Percentiles rank a stretch among this genome's conserved stretches.
phyloP scores from a whole-genome alignment of 2,797 vertebrate species.

The Brotogeris chrysoptera region DNA sequence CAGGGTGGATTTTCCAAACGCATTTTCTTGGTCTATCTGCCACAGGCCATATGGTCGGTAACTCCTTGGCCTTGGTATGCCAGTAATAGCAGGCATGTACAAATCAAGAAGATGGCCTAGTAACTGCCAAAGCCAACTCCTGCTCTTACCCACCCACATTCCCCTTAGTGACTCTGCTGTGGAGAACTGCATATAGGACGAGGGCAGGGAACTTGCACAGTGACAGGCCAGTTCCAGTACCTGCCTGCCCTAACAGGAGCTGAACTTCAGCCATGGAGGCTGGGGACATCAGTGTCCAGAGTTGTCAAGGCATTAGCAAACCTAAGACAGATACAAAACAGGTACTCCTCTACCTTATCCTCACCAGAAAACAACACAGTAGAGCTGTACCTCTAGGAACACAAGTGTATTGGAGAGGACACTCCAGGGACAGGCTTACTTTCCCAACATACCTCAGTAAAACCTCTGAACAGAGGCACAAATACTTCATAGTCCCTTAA shows the following conservation, averaged over 20 bases:
- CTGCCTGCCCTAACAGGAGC: background rate
- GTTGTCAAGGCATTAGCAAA: background rate
- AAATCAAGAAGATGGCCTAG: background rate
- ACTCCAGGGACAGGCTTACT: rapidly evolving
- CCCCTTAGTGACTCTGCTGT: background rate
- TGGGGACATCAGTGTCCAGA: background rate
- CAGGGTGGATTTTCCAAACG: background rate
- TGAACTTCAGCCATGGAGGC: background rate
- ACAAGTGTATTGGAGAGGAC: background rate
- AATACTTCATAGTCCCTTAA: background rate
- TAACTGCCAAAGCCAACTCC: background rate
- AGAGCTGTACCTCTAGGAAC: background rate
- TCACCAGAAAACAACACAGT: background rate
- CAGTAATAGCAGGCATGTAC: background rate
- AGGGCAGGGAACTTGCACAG: background rate
- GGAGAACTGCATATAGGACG: background rate
- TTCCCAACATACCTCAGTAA: background rate
- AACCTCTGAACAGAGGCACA: background rate
- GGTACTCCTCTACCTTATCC: background rate
- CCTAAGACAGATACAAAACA: background rate
- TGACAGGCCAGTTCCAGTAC: background rate
- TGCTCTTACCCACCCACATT: background rate
- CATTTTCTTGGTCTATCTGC: background rate
- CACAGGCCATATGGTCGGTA: background rate
- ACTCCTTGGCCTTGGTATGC: background rate